Percentiles rank a stretch among this genome's conserved stretches.
phyloP scores from a whole-genome alignment of 2,888 invertebrate species.

The Drosophila anomalata region DNA sequence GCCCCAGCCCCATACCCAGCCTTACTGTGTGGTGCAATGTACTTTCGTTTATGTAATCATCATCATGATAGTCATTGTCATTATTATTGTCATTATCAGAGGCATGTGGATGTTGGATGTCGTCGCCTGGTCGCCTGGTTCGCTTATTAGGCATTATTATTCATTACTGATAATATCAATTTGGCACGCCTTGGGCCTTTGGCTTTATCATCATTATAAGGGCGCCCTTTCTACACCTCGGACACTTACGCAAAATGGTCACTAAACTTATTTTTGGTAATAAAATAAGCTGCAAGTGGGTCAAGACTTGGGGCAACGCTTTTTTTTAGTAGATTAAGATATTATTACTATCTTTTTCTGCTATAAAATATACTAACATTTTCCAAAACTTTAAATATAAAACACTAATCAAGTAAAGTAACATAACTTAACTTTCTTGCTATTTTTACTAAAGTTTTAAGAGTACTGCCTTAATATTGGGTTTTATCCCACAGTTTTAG shows the following conservation, averaged over 20 bases:
- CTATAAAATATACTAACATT: too few species aligned
- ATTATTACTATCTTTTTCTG: too few species aligned
- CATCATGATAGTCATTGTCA: constrained; percentile 20
- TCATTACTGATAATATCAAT: constrained; percentile 59
- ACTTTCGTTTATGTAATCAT: constrained; percentile 60
- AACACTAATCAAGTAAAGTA: too few species aligned
- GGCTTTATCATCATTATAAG: neutral
- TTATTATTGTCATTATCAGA: constrained; percentile 17
- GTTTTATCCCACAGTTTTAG: neutral
- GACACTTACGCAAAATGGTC: constrained; percentile 28
- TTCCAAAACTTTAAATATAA: too few species aligned
- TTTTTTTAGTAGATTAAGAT: neutral
- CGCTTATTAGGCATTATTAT: constrained; percentile 65
- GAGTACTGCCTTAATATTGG: neutral
- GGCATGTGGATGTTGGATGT: neutral
- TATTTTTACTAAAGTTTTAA: neutral
- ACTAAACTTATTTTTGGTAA: neutral
- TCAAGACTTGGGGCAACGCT: constrained; percentile 4
- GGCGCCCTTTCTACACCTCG: neutral
- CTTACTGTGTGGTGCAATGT: constrained; percentile 43
- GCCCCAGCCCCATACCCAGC: constrained; percentile 20
- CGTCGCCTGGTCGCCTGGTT: constrained; percentile 9
- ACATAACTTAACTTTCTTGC: too few species aligned
- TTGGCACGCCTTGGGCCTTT: constrained; percentile 29
- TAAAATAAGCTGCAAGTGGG: constrained; percentile 11